These are phyloP conservation scores for Leptopterna dolabrata DNA, from an alignment of 2,888 invertebrate genomes.

Conservation along the genomic window DNA sequence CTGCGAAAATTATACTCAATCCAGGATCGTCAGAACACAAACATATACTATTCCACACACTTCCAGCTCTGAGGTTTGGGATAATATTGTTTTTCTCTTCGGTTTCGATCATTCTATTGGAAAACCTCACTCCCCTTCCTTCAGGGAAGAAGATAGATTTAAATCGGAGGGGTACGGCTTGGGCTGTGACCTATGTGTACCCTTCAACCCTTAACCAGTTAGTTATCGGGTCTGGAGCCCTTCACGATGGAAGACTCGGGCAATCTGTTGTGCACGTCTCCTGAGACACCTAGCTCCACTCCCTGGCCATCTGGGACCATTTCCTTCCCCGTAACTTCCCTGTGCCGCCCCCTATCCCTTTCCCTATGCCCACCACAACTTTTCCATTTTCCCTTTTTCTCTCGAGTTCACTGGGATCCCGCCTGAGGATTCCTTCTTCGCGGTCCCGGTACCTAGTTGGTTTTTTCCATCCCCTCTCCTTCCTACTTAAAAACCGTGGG, in stretches of 20 bases:
- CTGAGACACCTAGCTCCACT: neutral
- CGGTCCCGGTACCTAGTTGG: neutral
- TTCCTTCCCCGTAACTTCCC: neutral
- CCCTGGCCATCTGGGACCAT: neutral
- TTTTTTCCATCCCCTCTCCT: neutral
- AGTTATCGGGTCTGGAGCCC: neutral
- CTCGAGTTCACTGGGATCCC: neutral
- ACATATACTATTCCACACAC: no score
- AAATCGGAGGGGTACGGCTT: neutral
- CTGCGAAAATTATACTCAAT: no score
- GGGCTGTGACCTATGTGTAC: neutral
- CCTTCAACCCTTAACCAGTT: conserved; percentile 8
- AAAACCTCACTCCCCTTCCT: no score
- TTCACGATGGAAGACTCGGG: neutral
- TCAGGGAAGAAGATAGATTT: neutral
- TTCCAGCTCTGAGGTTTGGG: no score
- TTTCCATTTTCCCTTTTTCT: conserved; percentile 17
- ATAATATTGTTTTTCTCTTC: no score
- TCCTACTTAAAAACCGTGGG: neutral
- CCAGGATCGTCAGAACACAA: no score
- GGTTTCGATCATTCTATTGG: no score
- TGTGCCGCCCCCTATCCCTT: no score
- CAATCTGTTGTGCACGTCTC: conserved; percentile 19
- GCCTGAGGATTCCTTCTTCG: neutral
- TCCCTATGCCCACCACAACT: neutral